Percentiles rank a stretch among this genome's conserved stretches.
These are phyloP conservation scores for Delia radicum DNA, from an alignment of 1,140 invertebrate genomes.

Conservation along the genomic window DNA sequence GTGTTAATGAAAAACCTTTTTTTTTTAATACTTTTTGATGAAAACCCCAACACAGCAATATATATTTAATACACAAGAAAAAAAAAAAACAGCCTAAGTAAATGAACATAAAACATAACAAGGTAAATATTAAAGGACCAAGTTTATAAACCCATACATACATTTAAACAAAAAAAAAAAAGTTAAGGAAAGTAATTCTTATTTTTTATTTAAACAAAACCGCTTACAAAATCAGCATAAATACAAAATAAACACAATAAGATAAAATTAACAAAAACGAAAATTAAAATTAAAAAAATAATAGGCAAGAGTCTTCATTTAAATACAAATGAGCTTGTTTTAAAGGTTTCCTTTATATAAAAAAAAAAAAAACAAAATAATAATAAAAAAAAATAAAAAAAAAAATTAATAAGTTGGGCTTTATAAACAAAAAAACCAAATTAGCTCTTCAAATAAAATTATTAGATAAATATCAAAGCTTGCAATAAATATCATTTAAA, in stretches of 20 bases:
- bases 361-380: not conserved
- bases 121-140: constrained; percentile 1
- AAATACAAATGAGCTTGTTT: constrained; percentile 4
- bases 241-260: not conserved
- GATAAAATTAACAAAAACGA: not conserved
- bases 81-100: not conserved
- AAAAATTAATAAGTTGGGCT: not conserved
- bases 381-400: not conserved
- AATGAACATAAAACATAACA: constrained; percentile 5
- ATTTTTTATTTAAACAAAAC: not conserved
- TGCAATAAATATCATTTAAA: not conserved
- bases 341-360: not conserved
- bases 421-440: not conserved
- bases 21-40: too few species aligned
- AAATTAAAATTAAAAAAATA: not conserved
- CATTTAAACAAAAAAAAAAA: not conserved
- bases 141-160: not conserved
- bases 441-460: not conserved
- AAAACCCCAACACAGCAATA: too few species aligned
- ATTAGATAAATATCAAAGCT: not conserved
- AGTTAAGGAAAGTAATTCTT: not conserved
- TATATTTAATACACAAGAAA: too few species aligned
- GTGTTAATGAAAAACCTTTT: too few species aligned
- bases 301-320: not conserved
- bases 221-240: not conserved